Percentiles rank a stretch among this genome's conserved stretches.
Conservation (phyloP, 2,113 vertebrate genomes). For the Zosterops lateralis region DNA sequence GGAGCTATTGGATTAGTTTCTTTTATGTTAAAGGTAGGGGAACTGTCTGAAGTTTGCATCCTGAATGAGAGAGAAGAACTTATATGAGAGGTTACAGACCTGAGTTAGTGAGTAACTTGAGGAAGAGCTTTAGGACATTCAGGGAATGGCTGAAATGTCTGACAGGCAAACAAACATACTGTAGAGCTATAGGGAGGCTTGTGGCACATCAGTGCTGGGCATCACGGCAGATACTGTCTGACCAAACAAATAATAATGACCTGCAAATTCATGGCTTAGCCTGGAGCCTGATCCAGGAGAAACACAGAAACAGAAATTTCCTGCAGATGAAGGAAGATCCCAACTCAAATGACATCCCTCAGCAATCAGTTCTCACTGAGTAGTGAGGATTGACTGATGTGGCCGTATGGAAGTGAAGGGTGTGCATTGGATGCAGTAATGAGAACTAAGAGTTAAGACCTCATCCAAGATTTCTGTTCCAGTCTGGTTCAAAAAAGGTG, state of each 20-base stretch:
- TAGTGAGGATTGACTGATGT: background rate
- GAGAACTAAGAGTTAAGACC: background rate
- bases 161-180: background rate
- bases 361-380: background rate
- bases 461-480: background rate
- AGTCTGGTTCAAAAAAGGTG: background rate
- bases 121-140: background rate
- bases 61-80: background rate
- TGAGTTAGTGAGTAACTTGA: background rate
- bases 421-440: fast-evolving
- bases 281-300: background rate
- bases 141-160: background rate
- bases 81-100: background rate
- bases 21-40: constrained; percentile 26
- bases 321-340: background rate
- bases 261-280: background rate
- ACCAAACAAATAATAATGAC: background rate
- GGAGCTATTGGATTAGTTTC: constrained; percentile 31
- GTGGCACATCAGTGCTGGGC: background rate
- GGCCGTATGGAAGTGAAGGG: background rate
- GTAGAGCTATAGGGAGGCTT: background rate
- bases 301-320: background rate
- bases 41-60: constrained; percentile 20
- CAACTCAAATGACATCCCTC: background rate
- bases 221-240: background rate